phyloP scores from a whole-genome alignment of 2,888 invertebrate genomes.

The Heteromyza rotundicornis region DNA sequence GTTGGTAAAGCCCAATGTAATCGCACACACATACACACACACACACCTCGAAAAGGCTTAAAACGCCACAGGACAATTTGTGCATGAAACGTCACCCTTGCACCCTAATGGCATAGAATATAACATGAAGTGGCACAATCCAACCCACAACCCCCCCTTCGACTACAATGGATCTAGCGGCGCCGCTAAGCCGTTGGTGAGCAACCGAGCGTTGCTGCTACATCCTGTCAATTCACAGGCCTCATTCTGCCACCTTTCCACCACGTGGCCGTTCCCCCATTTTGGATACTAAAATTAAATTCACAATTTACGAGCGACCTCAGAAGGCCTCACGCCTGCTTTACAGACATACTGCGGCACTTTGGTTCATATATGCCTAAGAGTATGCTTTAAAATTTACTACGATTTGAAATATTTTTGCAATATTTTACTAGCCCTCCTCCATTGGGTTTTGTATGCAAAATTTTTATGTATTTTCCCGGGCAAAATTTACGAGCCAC shows the following conservation, averaged over 20 bases:
- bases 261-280: too few species aligned
- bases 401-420: neutral
- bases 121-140: too few species aligned
- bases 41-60: conserved; percentile 12
- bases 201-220: conserved; percentile 15
- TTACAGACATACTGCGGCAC: too few species aligned
- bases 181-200: neutral
- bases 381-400: neutral
- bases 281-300: conserved; percentile 17
- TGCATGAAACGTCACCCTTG: too few species aligned
- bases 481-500: too few species aligned
- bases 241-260: too few species aligned
- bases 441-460: too few species aligned
- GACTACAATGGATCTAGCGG: conserved; percentile 1
- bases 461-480: too few species aligned
- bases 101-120: neutral
- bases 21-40: neutral
- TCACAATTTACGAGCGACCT: conserved; percentile 18
- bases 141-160: neutral
- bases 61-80: conserved; percentile 1
- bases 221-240: conserved; percentile 20
- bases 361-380: too few species aligned
- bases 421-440: too few species aligned
- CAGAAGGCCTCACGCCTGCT: neutral
- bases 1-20: too few species aligned